Evolutionary conservation across 2,888 invertebrate species (phyloP), one percentile per base, ranked within the genome.

Genomic region (Athalia circularis): DNA sequence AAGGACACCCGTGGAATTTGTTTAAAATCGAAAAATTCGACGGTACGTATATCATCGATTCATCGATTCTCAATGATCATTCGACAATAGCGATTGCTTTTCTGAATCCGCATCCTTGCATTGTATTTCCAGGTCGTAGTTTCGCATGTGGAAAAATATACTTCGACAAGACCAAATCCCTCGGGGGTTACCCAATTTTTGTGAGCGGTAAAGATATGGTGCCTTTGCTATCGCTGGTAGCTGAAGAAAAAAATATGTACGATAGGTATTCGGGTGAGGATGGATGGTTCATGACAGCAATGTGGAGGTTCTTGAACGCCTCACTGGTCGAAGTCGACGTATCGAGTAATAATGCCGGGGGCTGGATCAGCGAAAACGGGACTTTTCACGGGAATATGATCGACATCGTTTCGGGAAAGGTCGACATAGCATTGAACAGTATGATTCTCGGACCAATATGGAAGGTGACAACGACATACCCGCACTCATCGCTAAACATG

Each of bases 91-190:
- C 8, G 3, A 3, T n/a, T 11, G 0, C 3, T 54, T 54, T 54
- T 4, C 54, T 3, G n/a, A 54, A 54, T 54, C 4, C 54, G n/a
- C 11, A 48, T 7, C 13, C 29, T 65, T 7, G 48, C 48, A 15
- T 13, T 65, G 59, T 7, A 7, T 62, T 29, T 72, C 13, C 57
- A 72, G 72, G 72, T 72, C 72, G 45, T 6, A 1, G 15, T n/a
- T 9, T 9, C 72, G 43, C 4, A 13, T 64, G 75, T 29, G 75
- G 50, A 64, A 52, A 11, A 6, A 52, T 75, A 75, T 75, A 62
- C 45, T 75, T 62, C 52, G 75, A 75, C 43, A 75, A 62, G 43
- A 75, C 75, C 5, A 75, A 13, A 0, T 75, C 75, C 50, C 43
- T 75, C n/a, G 15, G 50, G 29, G 75, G 75, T 13, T 75, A 75